Conservation (phyloP, 2,113 vertebrate genomes). For the Varanus salvator region DNA sequence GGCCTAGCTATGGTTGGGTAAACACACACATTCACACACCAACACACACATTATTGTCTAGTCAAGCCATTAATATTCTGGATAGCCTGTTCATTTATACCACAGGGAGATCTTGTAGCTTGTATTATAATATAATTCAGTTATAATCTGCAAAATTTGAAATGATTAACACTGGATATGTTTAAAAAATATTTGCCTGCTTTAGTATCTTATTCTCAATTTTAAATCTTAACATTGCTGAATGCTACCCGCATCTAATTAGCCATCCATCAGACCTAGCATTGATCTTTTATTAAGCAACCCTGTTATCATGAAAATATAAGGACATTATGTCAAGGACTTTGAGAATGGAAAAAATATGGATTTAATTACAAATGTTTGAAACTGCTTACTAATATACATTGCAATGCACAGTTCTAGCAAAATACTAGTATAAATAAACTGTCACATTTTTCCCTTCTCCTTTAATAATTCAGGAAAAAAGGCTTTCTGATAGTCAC, state of each 20-base stretch:
- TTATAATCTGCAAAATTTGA: constrained; percentile 14
- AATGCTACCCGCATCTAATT: constrained; percentile 13
- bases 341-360: not conserved
- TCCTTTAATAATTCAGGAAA: constrained; percentile 3
- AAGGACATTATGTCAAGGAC: not conserved
- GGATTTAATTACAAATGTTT: constrained; percentile 9
- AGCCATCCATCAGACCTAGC: constrained; percentile 29
- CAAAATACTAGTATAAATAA: not conserved
- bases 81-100: not conserved
- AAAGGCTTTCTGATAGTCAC: not conserved
- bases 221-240: constrained; percentile 19
- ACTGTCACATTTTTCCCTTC: not conserved
- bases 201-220: not conserved
- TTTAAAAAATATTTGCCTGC: constrained; percentile 24
- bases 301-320: not conserved
- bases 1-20: too few species aligned
- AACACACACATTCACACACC: not conserved
- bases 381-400: not conserved
- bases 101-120: not conserved
- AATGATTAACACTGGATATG: constrained; percentile 24
- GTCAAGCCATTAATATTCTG: not conserved
- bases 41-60: not conserved
- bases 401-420: not conserved
- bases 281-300: not conserved
- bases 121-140: constrained; percentile 19